These are phyloP conservation scores for Drosophila neonasuta DNA, from an alignment of 2,888 invertebrate species.

Conservation along the genomic window DNA sequence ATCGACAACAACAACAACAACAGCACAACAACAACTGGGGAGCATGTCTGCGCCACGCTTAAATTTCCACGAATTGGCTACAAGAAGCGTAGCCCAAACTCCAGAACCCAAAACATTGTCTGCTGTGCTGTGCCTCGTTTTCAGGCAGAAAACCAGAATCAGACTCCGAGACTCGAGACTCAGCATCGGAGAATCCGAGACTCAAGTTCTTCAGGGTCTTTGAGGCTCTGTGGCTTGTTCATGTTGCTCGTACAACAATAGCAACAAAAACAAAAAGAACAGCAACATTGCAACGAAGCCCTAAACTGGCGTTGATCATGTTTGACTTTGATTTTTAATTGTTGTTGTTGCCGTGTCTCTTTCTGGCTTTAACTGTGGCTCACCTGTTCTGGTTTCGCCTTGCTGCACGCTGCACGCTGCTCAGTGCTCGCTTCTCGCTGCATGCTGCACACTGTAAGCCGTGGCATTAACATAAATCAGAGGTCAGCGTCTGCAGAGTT, in stretches of 20 bases:
- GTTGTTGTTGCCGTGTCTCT: conserved; percentile 63
- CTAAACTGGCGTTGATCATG: conserved; percentile 81
- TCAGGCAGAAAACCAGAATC: conserved; percentile 22
- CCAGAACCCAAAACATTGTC: conserved; percentile 58
- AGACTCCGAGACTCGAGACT: conserved; percentile 4
- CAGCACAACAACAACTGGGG: conserved; percentile 62
- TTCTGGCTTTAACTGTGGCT: conserved; percentile 44
- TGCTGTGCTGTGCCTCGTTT: conserved; percentile 40
- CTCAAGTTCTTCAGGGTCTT: conserved; percentile 39
- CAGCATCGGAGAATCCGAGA: conserved; percentile 19
- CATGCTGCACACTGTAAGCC: conserved; percentile 28
- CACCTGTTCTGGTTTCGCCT: conserved; percentile 69
- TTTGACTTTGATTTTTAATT: conserved; percentile 82
- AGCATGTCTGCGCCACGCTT: conserved; percentile 73
- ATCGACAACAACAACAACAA: conserved; percentile 37
- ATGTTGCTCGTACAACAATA: conserved; percentile 66
- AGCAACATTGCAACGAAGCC: conserved; percentile 65
- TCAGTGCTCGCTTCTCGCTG: conserved; percentile 20
- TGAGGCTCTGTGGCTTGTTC: conserved; percentile 63
- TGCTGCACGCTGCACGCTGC: conserved; percentile 33
- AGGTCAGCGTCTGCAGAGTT: conserved; percentile 61
- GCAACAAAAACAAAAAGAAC: conserved; percentile 21
- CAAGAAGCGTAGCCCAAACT: conserved; percentile 67
- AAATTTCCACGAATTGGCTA: conserved; percentile 80
- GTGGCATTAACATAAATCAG: conserved; percentile 74